A percentile compares a stretch with the other conserved stretches of the same genome.
phyloP scores from a whole-genome alignment of 2,113 vertebrate genomes.

The Hydropotes inermis region DNA sequence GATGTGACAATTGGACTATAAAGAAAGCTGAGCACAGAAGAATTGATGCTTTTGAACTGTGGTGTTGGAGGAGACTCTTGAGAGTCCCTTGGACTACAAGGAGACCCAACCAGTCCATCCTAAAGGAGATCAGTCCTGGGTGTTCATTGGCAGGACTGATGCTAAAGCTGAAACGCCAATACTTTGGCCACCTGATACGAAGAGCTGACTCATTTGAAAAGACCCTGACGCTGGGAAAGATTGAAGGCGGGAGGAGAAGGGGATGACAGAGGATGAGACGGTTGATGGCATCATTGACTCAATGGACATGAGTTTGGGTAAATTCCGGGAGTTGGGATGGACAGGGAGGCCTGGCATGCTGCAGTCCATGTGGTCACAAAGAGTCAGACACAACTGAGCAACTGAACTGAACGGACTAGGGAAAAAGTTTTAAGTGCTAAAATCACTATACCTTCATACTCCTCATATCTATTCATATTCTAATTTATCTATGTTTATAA shows the following conservation, averaged over 20 bases:
- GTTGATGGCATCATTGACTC: neutral
- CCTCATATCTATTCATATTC: neutral
- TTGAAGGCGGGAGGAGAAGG: neutral
- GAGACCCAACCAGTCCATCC: neutral
- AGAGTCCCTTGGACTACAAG: neutral
- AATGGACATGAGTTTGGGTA: neutral
- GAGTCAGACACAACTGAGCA: neutral
- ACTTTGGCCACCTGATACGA: neutral
- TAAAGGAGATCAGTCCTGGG: neutral
- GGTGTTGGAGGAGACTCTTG: neutral
- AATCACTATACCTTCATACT: neutral
- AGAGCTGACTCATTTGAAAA: neutral
- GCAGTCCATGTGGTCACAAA: neutral
- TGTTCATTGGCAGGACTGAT: neutral
- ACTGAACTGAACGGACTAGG: neutral
- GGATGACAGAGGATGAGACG: neutral
- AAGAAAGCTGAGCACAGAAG: rapidly evolving
- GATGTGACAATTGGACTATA: neutral
- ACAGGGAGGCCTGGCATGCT: neutral
- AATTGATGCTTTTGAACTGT: neutral
- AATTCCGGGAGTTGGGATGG: neutral
- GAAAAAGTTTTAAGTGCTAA: neutral
- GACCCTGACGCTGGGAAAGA: neutral
- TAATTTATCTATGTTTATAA: constrained; percentile 20
- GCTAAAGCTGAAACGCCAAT: neutral